Evolutionary conservation across 2,797 vertebrate species (phyloP), one percentile per base, ranked within the genome.

Genomic region (Scomberomorus guttatus): DNA sequence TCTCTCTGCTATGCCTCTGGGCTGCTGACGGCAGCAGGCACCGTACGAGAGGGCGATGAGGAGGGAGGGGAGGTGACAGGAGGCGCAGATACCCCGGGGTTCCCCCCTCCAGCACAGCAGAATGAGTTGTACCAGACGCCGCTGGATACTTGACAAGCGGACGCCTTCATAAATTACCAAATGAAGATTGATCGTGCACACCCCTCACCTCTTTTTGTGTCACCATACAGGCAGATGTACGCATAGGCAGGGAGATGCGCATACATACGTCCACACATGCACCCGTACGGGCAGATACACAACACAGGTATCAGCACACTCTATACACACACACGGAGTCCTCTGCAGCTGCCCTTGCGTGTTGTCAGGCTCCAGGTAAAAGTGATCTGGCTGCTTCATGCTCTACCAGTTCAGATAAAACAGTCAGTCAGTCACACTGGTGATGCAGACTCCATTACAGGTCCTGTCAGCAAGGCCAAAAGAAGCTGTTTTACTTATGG

Each of bases 151-250:
- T 95, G 95, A 95, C 95, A 95, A 93, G 87, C 79, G 34, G 90
- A 90, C 79, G 90, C 91, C 92, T 93, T 94, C 93, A 94, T 93
- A 94, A 94, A 94, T 94, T 94, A 92, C 94, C 90, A 92, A 95
- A 96, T 95, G 94, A 95, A 95, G 95, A 95, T 96, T 95, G 95
- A 95, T 95, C 86, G 90, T 54, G 77, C 86, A 6, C 87, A 75
- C 87, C 79, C 68, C 69, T 84, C 79, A 79, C 85, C 91, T 90
- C 83, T 85, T 90, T 89, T 85, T 89, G 89, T 87, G 85, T 84
- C 72, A 50, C 78, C 82, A 60, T 75, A 51, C 75, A 51, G 77
- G 69, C 80, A 76, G 81, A 83, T 22, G 66, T 12, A 73, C 12
- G 29, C 62, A 64, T 59, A 63, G 55, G 64, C 11, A 15, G 39